These are phyloP conservation scores for Balaenoptera acutorostrata DNA, from an alignment of 2,113 vertebrate species.

Conservation along the genomic window DNA sequence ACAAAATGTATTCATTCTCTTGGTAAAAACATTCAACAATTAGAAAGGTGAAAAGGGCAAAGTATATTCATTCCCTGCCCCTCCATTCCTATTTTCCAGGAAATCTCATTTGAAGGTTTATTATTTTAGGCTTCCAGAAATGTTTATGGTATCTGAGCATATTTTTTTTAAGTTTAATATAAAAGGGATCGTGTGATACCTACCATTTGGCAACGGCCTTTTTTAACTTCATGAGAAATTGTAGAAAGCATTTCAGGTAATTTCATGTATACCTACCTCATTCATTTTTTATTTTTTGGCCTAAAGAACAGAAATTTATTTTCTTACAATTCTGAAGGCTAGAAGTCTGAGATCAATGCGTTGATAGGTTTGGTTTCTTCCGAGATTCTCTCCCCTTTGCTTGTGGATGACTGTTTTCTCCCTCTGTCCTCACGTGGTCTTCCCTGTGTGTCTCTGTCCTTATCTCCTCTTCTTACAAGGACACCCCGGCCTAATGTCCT, in stretches of 20 bases:
- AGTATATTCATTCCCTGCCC: neutral
- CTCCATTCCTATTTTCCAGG: slow-evolving; percentile 2
- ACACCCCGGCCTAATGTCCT: no score
- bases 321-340: no score
- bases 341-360: no score
- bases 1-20: neutral
- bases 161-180: slow-evolving; percentile 12
- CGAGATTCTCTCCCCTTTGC: no score
- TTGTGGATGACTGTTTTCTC: no score
- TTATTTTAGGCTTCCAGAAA: slow-evolving; percentile 34
- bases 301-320: no score
- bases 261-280: slow-evolving; percentile 14
- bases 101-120: slow-evolving; percentile 10
- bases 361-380: no score
- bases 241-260: slow-evolving; percentile 49
- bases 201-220: slow-evolving; percentile 34
- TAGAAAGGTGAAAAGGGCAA: neutral
- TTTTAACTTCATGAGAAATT: slow-evolving; percentile 34
- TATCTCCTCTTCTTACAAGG: no score
- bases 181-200: slow-evolving; percentile 1
- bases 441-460: no score
- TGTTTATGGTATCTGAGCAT: slow-evolving; percentile 19
- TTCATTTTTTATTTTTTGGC: neutral
- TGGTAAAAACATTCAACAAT: neutral
- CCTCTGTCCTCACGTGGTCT: no score